Base-by-base conservation (phyloP, 2,113 vertebrate genomes). In the Sceloporus undulatus region DNA sequence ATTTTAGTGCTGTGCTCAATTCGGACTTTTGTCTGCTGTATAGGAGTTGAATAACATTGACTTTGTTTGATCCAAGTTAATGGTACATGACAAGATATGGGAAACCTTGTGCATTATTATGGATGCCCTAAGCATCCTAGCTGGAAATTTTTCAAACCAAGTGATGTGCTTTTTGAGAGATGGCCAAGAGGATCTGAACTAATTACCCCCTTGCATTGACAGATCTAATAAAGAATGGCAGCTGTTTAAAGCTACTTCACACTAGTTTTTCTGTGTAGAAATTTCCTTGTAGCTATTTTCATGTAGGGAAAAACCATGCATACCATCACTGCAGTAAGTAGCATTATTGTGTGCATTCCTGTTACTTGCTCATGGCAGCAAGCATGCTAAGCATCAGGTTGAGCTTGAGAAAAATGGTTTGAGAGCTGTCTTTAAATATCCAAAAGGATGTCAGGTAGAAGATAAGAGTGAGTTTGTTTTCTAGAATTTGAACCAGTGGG, bases 131-230 rank as follows among this genome's bases (percentile, higher is more conserved):
- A 80, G 54, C 65, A 66, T 19, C 65, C 65, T 68, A 27, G 66
- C 66, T 27, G 25, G 23, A 9, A 23, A 68, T 68, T 68, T 68
- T 59, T 59, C n/a, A 80, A 13, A 27, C 11, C 27, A 80, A 80
- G 54, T 62, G n/a, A 7, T 10, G 56, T 62, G 13, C 10, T 42
- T 42, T 27, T 25, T 18, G 23, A 68, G 21, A 11, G 21, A 82
- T 82, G 34, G 59, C 59, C n/a, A 82, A 38, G 79, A 66, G 19
- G n/a, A 59, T 82, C n/a, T 66, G 34, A 82, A 56, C n/a, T 65
- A 82, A 66, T 82, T 66, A 38, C n/a, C 21, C 19, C 9, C 34
- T 40, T 8, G 19, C 19, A 6, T 65, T 38, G 4, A 25, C 19
- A 79, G 52, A 56, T 18, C 78, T 18, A 48, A n/a, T 48, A 29